These are phyloP conservation scores for Daubentonia madagascariensis DNA, from an alignment of 2,113 vertebrate genomes.

Conservation along the genomic window DNA sequence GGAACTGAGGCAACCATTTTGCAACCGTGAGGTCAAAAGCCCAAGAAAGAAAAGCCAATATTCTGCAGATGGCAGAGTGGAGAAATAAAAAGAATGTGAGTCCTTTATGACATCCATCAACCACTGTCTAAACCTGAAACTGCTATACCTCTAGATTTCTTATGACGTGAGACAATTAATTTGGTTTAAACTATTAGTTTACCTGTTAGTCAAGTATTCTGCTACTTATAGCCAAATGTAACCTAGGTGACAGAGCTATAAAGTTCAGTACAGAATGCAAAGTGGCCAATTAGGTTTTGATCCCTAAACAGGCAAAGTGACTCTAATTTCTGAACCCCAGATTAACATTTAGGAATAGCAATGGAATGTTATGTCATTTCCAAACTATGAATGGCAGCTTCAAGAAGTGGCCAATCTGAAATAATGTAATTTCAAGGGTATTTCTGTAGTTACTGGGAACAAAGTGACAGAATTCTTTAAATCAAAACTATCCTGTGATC, in stretches of 20 bases:
- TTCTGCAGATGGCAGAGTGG: neutral
- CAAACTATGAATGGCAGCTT: neutral
- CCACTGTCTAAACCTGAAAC: neutral
- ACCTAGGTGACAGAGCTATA: neutral
- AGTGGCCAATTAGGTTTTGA: neutral
- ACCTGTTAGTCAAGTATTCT: neutral
- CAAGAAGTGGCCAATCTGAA: neutral
- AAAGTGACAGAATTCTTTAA: neutral
- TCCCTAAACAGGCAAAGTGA: neutral
- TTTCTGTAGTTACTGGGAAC: neutral
- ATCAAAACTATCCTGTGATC: neutral
- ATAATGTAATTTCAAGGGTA: neutral
- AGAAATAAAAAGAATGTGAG: neutral
- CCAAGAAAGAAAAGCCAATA: neutral
- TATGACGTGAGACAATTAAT: neutral
- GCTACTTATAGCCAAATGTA: neutral
- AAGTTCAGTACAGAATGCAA: neutral
- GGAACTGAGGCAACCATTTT: constrained; percentile 13
- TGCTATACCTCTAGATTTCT: neutral
- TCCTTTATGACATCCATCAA: neutral
- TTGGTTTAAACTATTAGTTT: neutral
- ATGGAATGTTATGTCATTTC: neutral
- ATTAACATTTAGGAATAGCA: constrained; percentile 13
- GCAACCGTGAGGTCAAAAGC: neutral
- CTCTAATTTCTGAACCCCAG: neutral